phyloP scores from a whole-genome alignment of 2,797 vertebrate genomes.

The Rallus crepitans region DNA sequence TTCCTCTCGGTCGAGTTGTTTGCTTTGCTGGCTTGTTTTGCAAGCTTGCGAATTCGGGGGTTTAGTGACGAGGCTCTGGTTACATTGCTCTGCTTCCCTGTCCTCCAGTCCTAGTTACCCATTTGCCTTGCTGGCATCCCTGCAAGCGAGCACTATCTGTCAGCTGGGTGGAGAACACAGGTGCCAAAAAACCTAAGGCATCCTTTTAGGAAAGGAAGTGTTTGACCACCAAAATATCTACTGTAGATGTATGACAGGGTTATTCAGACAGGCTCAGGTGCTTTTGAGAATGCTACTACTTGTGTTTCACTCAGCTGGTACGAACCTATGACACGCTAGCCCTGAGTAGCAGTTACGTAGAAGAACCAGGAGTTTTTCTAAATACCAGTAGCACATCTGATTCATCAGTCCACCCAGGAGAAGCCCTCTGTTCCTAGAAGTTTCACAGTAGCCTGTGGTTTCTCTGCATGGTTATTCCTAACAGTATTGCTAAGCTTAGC shows the following conservation, averaged over 20 bases:
- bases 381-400: too few relatives aligned
- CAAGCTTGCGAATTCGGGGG: background rate
- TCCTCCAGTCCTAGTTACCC: rapidly evolving
- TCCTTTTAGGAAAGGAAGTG: background rate
- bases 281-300: background rate
- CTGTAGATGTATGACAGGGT: rapidly evolving
- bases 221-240: background rate
- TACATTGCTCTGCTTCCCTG: rapidly evolving
- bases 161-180: rapidly evolving
- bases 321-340: rapidly evolving
- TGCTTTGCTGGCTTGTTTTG: rapidly evolving
- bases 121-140: background rate
- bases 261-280: background rate
- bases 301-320: background rate
- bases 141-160: rapidly evolving
- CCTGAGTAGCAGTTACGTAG: rapidly evolving
- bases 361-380: background rate
- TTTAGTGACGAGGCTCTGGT: background rate
- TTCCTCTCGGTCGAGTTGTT: rapidly evolving
- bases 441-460: background rate
- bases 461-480: background rate
- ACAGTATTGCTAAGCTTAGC: rapidly evolving
- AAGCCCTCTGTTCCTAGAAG: background rate
- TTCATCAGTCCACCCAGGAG: rapidly evolving
- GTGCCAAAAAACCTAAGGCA: background rate